Percentiles rank a stretch among this genome's conserved stretches.
Evolutionary conservation across 1,140 invertebrate species (phyloP).

Genomic region (Drosophila arawakana): DNA sequence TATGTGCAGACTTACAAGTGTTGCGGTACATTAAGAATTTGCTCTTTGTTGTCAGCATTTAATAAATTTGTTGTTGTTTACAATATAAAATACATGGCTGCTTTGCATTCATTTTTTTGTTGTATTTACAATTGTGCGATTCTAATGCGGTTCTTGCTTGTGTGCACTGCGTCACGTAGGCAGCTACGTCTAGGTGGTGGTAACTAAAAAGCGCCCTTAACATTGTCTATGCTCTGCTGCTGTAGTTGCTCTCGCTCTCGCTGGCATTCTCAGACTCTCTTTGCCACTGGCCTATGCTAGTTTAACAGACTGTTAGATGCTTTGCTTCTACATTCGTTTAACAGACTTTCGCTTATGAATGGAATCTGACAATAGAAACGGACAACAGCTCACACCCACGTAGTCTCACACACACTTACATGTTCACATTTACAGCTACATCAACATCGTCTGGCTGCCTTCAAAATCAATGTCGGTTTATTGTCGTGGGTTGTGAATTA

Average conservation of each 20-base stretch:
- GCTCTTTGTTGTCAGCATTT: not conserved
- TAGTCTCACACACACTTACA: constrained; percentile 10
- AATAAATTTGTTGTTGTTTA: constrained; percentile 22
- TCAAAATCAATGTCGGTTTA: constrained; percentile 71
- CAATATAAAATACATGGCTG: constrained; percentile 3
- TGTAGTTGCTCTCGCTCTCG: constrained; percentile 3
- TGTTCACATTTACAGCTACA: constrained; percentile 7
- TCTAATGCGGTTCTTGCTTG: constrained; percentile 53
- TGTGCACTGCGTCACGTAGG: constrained; percentile 70
- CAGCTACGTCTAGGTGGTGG: constrained; percentile 31
- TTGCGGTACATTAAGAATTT: constrained; percentile 14
- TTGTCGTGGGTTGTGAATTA: constrained; percentile 63
- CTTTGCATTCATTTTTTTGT: constrained; percentile 6
- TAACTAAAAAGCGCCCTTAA: constrained; percentile 41
- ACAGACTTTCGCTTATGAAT: constrained; percentile 43
- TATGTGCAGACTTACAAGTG: constrained; percentile 30
- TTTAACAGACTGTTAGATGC: constrained; percentile 22
- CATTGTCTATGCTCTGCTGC: constrained; percentile 38
- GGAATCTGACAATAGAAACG: constrained; percentile 28
- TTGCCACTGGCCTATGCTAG: constrained; percentile 22
- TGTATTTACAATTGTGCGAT: constrained; percentile 43
- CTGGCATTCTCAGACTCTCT: constrained; percentile 5
- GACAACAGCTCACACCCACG: constrained; percentile 32
- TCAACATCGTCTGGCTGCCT: constrained; percentile 51
- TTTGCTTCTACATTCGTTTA: constrained; percentile 19